Evolutionary conservation across 2,888 invertebrate genomes (phyloP).

Genomic region (Perithous albicinctus): DNA sequence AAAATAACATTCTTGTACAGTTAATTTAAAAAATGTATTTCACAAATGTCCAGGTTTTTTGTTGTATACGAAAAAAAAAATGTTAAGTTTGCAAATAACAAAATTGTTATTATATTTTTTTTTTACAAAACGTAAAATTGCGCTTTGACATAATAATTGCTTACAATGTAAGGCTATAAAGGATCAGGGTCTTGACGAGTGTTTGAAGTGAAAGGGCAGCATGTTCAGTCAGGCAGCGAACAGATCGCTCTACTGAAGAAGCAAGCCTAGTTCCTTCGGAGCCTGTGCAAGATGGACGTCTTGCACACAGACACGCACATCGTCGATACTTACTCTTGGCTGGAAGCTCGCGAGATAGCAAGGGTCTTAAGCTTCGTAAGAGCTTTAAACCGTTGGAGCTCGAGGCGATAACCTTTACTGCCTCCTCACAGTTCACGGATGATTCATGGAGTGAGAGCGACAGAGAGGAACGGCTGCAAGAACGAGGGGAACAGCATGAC

Average conservation of each 20-base stretch:
- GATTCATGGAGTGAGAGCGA: conserved; percentile 25
- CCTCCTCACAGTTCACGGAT: conserved; percentile 48
- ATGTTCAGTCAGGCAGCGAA: not conserved
- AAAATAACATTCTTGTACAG: too few relatives aligned
- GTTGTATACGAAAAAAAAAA: too few relatives aligned
- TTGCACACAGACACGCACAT: not conserved
- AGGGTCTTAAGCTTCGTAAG: conserved; percentile 32
- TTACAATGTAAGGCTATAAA: not conserved
- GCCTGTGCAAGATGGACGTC: conserved; percentile 11
- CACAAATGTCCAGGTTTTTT: too few relatives aligned
- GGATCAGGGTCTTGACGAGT: not conserved
- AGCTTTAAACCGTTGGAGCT: conserved; percentile 41
- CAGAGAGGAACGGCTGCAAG: conserved; percentile 22
- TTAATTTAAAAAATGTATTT: too few relatives aligned
- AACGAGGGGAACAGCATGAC: conserved; percentile 21
- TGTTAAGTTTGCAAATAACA: too few relatives aligned
- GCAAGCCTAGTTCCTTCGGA: not conserved
- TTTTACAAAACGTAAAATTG: too few relatives aligned
- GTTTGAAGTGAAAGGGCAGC: not conserved
- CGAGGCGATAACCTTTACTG: conserved; percentile 53
- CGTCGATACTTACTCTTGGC: conserved; percentile 13
- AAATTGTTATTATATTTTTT: too few relatives aligned
- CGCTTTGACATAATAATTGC: too few relatives aligned
- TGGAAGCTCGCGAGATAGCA: conserved; percentile 35
- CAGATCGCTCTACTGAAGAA: not conserved